phyloP scores from a whole-genome alignment of 1,140 invertebrate species.

The Chrysopa pallens region DNA sequence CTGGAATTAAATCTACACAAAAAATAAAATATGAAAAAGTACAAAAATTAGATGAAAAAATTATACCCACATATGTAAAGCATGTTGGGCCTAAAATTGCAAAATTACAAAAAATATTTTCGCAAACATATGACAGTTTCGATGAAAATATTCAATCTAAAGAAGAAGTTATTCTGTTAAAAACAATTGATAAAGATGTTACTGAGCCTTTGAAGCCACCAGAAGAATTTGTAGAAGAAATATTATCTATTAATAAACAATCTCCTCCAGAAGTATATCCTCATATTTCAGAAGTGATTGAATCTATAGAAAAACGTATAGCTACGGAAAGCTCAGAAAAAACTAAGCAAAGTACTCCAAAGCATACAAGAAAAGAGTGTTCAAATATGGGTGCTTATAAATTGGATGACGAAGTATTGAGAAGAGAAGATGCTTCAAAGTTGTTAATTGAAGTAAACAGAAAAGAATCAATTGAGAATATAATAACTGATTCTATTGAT shows the following conservation, averaged over 20 bases:
- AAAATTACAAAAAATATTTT: slow-evolving; percentile 26
- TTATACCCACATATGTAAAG: slow-evolving; percentile 14
- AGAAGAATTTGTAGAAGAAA: slow-evolving; percentile 2
- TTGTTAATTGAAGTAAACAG: no score
- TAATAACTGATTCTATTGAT: no score
- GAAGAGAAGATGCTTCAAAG: no score
- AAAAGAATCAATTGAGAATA: no score
- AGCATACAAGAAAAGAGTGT: slow-evolving; percentile 20
- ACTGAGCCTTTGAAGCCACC: slow-evolving; percentile 1
- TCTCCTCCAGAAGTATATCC: slow-evolving; percentile 6
- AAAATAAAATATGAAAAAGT: not conserved
- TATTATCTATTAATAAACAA: not conserved
- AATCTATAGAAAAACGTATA: slow-evolving; percentile 12
- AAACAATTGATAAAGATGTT: not conserved
- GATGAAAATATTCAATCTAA: slow-evolving; percentile 6
- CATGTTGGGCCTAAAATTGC: slow-evolving; percentile 26
- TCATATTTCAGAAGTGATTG: slow-evolving; percentile 11
- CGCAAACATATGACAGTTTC: slow-evolving; percentile 13
- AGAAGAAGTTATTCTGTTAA: slow-evolving; percentile 1
- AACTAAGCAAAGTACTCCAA: slow-evolving; percentile 12
- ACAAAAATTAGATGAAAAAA: not conserved
- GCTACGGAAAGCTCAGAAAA: slow-evolving; percentile 2
- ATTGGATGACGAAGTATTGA: no score
- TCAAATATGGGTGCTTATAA: no score
- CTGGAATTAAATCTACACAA: no score